Percentiles rank a stretch among this genome's conserved stretches.
These are phyloP conservation scores for Hiodon alosoides DNA, from an alignment of 2,113 vertebrate genomes.

Conservation along the genomic window DNA sequence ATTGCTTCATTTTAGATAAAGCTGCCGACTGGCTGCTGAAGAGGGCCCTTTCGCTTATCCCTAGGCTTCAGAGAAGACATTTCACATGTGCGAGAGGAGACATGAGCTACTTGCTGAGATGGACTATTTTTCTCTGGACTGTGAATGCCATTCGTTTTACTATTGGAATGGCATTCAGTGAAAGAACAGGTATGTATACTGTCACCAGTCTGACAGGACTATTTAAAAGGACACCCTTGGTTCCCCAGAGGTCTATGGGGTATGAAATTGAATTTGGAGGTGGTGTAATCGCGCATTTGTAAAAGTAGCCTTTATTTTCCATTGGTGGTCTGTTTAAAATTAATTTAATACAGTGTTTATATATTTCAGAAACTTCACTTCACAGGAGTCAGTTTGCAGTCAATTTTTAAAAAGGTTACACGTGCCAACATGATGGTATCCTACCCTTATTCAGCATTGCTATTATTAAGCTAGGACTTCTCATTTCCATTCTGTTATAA, in stretches of 20 bases:
- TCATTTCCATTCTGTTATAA: too few species aligned
- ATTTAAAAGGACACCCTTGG: not conserved
- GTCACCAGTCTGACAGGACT: constrained; percentile 1
- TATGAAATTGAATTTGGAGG: not conserved
- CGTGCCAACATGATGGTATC: too few species aligned
- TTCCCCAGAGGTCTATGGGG: not conserved
- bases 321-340: not conserved
- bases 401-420: too few species aligned
- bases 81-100: constrained; percentile 61
- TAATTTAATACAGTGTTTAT: not conserved
- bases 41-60: constrained; percentile 38
- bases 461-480: not conserved
- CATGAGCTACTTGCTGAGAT: constrained; percentile 71
- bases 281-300: not conserved
- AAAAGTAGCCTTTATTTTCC: not conserved
- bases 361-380: not conserved
- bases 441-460: not conserved
- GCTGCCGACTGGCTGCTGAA: constrained; percentile 12
- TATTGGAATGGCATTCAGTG: constrained; percentile 68
- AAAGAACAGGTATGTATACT: constrained; percentile 73
- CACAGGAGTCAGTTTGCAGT: not conserved
- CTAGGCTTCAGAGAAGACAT: constrained; percentile 62
- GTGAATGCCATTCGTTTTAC: constrained; percentile 60
- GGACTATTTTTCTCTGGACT: constrained; percentile 70
- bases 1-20: not conserved